Percentiles rank a stretch among this genome's conserved stretches.
These are phyloP conservation scores for Ramphastos sulfuratus DNA, from an alignment of 2,113 vertebrate species.

Conservation along the genomic window DNA sequence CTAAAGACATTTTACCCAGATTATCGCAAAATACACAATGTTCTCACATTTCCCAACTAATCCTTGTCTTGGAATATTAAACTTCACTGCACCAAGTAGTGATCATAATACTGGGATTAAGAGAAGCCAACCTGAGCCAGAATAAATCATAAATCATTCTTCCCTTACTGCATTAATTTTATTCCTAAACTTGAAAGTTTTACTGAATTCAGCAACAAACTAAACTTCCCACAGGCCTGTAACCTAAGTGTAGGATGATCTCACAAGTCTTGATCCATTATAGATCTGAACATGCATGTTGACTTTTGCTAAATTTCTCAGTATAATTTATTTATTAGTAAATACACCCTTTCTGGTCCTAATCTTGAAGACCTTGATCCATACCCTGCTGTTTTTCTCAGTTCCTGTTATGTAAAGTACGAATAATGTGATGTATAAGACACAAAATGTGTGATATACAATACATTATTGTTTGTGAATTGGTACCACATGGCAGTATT, in stretches of 20 bases:
- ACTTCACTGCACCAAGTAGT: neutral
- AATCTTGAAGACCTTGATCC: neutral
- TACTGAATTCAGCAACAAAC: neutral
- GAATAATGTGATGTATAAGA: neutral
- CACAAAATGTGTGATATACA: neutral
- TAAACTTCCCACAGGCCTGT: neutral
- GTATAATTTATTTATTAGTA: neutral
- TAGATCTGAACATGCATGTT: neutral
- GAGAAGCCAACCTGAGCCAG: neutral
- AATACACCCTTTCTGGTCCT: neutral
- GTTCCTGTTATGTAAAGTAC: neutral
- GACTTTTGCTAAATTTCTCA: neutral
- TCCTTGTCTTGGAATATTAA: neutral
- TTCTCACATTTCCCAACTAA: neutral
- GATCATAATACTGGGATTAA: neutral
- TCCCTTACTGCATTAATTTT: neutral
- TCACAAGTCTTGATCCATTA: rapidly evolving
- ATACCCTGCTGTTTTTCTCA: neutral
- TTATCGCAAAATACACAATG: neutral
- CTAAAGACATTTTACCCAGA: neutral
- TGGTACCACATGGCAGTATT: neutral
- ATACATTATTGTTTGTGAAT: neutral
- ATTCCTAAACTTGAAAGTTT: neutral
- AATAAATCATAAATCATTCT: neutral
- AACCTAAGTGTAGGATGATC: neutral